A percentile compares a stretch with the other conserved stretches of the same genome.
Evolutionary conservation across 2,888 invertebrate species (phyloP).

Genomic region (Dryocosmus kuriphilus): DNA sequence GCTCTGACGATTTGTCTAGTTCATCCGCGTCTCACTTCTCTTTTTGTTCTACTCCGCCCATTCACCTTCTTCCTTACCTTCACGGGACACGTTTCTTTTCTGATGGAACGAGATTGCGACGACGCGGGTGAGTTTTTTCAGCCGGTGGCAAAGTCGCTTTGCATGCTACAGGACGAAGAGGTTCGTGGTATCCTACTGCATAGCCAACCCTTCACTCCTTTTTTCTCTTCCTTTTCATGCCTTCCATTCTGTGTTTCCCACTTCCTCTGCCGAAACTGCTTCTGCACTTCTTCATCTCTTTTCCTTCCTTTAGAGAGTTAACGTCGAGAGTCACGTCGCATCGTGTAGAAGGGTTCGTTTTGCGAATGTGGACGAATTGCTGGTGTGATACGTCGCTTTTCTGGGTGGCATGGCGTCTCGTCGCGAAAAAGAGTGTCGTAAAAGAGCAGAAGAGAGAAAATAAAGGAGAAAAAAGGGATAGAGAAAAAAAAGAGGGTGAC

Average conservation of each 20-base stretch:
- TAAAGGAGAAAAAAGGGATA: neutral
- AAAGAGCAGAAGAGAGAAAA: neutral
- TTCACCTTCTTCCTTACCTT: slow-evolving; percentile 35
- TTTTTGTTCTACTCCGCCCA: slow-evolving; percentile 15
- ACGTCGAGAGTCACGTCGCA: slow-evolving; percentile 73
- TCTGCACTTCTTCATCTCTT: slow-evolving; percentile 38
- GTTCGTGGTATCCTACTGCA: slow-evolving; percentile 17
- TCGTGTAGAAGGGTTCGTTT: slow-evolving; percentile 71
- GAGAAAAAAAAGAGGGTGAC: slow-evolving; percentile 15
- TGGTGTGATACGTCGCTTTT: slow-evolving; percentile 71
- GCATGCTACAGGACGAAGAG: slow-evolving; percentile 31
- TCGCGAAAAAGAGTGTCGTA: neutral
- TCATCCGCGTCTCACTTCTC: neutral
- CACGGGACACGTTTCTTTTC: slow-evolving; percentile 42
- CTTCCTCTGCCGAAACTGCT: neutral
- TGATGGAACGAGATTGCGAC: slow-evolving; percentile 37
- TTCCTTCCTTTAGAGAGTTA: slow-evolving; percentile 66
- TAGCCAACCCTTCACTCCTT: neutral
- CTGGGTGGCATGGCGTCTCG: slow-evolving; percentile 67
- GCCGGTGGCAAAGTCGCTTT: slow-evolving; percentile 15
- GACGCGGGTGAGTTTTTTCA: slow-evolving; percentile 30
- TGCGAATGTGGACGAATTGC: slow-evolving; percentile 66
- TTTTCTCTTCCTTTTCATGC: neutral
- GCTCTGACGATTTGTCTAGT: slow-evolving; percentile 25
- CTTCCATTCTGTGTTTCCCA: neutral